Evolutionary conservation across 2,797 vertebrate species (phyloP), one percentile per base, ranked within the genome.

Genomic region (Benthosema pterotum): DNA sequence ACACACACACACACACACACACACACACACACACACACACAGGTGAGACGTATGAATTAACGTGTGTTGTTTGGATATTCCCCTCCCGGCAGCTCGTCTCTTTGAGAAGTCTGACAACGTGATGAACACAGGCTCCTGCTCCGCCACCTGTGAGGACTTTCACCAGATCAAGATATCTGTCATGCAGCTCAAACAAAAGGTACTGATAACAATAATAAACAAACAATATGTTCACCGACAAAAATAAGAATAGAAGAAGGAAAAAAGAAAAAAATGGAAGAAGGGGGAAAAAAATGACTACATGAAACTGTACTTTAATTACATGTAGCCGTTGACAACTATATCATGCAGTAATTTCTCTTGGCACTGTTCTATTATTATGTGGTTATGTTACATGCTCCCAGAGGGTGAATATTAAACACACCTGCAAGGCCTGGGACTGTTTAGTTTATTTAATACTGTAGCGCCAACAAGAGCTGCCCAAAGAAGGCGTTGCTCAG

Each of bases 121-220:
- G 2, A 94, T 94, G 68, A 95, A 95, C 75, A 80, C 91, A 0
- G 92, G 92, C 42, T 92, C 92, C 0, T 99, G 97, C 84, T 97
- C 96, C 2, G 94, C 96, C 60, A 95, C 95, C 0, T 99, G 97
- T 77, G 95, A 96, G 66, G 97, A 99, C 77, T 95, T 99, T 79
- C 90, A 95, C 75, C 97, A 97, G 91, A 95, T 98, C 81, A 98
- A 95, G 89, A 94, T 92, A 87, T 95, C 94, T 0, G 95, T 99
- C 63, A 87, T 97, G 80, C 97, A 98, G 71, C 92, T 99, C 42
- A 98, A 98, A 77, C 96, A 98, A 74, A 98, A 98, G 96, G 97
- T 98, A 72, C 74, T 51, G 6, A 5, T 42, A 5, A 12, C 51
- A 42, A n/a, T n/a, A 25, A 59, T 9, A n/a, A 71, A 28, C 25